A percentile compares a stretch with the other conserved stretches of the same genome.
phyloP scores from a whole-genome alignment of 2,113 vertebrate species.

The Sterrhoptilus dennistouni region DNA sequence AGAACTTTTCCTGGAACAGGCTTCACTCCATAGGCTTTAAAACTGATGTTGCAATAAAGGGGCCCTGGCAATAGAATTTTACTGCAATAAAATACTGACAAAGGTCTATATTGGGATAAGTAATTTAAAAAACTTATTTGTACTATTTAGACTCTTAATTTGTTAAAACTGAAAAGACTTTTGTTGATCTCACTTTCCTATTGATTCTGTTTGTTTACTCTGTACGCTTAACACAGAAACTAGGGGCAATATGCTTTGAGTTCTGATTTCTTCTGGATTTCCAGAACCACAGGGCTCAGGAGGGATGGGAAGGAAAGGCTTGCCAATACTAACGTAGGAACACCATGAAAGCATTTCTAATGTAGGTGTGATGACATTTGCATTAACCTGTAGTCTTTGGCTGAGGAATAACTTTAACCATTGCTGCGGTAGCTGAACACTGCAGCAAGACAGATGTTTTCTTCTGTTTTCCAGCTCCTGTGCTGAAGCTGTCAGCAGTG shows the following conservation, averaged over 20 bases:
- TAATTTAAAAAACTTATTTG: slow-evolving; percentile 55
- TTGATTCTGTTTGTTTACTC: slow-evolving; percentile 43
- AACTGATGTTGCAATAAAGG: slow-evolving; percentile 48
- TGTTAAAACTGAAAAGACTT: slow-evolving; percentile 51
- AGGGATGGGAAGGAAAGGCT: background rate
- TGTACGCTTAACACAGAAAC: background rate
- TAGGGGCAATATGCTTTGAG: background rate
- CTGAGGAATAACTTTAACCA: background rate
- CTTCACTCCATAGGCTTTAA: slow-evolving; percentile 36
- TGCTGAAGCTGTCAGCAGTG: background rate
- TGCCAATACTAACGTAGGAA: background rate
- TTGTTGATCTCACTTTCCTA: slow-evolving; percentile 51
- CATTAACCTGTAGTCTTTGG: background rate
- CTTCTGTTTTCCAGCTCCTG: background rate
- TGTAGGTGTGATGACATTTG: background rate
- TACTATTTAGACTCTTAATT: slow-evolving; percentile 61
- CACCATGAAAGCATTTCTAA: background rate
- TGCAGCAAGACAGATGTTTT: background rate
- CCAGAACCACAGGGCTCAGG: slow-evolving; percentile 1
- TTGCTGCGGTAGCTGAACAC: background rate
- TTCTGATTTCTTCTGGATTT: background rate
- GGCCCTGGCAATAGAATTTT: slow-evolving; percentile 60
- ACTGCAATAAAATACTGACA: slow-evolving; percentile 65
- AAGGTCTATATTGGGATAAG: slow-evolving; percentile 61
- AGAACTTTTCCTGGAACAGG: slow-evolving; percentile 25